phyloP scores from a whole-genome alignment of 2,113 vertebrate species.

The Lagopus muta region DNA sequence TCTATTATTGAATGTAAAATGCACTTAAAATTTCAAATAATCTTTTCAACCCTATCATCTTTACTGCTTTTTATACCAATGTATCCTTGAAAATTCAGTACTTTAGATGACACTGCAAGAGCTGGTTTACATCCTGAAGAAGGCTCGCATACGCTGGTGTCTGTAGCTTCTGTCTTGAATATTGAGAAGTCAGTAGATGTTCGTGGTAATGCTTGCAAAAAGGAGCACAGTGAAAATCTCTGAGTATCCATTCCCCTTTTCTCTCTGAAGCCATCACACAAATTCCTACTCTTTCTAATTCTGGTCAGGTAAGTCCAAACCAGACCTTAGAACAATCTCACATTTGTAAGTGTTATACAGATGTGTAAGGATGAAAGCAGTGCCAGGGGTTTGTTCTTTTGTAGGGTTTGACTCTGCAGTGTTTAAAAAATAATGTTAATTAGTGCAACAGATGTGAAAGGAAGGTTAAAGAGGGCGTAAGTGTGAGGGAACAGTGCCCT shows the following conservation, averaged over 20 bases:
- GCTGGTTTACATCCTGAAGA: accelerated
- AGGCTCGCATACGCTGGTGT: accelerated
- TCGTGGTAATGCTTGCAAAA: neutral
- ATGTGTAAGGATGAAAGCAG: neutral
- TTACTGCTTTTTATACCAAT: neutral
- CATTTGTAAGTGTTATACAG: neutral
- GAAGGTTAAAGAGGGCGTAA: accelerated
- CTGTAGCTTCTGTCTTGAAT: neutral
- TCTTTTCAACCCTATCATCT: neutral
- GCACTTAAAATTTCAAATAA: neutral
- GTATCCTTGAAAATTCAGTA: neutral
- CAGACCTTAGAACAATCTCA: neutral
- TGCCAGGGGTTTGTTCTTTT: neutral
- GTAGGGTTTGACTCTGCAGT: neutral
- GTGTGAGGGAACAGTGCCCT: neutral
- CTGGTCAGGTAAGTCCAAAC: neutral
- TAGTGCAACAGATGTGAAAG: neutral
- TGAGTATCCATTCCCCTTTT: neutral
- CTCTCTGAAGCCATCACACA: neutral
- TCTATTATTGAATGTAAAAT: neutral
- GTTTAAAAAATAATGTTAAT: neutral
- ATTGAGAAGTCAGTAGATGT: neutral
- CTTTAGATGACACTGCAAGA: neutral
- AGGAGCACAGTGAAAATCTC: accelerated
- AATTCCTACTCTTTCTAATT: neutral